A percentile compares a stretch with the other conserved stretches of the same genome.
phyloP scores from a whole-genome alignment of 1,140 invertebrate species.

The Polypedilum vanderplanki region DNA sequence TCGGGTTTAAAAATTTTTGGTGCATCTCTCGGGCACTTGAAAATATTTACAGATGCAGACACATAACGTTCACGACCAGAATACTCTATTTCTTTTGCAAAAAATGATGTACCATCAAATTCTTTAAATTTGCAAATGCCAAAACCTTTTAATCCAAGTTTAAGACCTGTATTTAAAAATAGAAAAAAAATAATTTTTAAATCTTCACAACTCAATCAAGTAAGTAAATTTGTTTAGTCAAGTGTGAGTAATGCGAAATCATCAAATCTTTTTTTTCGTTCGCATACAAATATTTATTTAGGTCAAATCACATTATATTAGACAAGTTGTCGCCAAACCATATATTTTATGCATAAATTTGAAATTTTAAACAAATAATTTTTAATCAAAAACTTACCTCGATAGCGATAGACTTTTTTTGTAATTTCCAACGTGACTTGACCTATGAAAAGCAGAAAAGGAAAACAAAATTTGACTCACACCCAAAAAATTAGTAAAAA shows the following conservation, averaged over 20 bases:
- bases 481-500: neutral
- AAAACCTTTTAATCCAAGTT: neutral
- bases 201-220: too few species aligned
- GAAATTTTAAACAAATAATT: too few species aligned
- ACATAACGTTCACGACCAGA: neutral
- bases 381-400: too few species aligned
- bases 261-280: too few species aligned
- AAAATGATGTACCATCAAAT: neutral
- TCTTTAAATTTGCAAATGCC: neutral
- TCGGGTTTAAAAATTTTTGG: neutral
- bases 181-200: neutral
- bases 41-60: constrained; percentile 3
- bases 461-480: neutral
- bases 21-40: neutral
- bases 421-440: neutral
- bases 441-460: neutral
- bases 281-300: neutral
- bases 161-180: neutral
- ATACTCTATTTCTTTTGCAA: constrained; percentile 10
- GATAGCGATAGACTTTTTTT: neutral
- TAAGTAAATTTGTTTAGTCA: too few species aligned
- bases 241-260: too few species aligned
- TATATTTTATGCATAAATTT: too few species aligned
- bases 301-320: neutral
- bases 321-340: neutral